These are phyloP conservation scores for Caenorhabditis parvicauda DNA, from an alignment of 2,888 invertebrate genomes.

Conservation along the genomic window DNA sequence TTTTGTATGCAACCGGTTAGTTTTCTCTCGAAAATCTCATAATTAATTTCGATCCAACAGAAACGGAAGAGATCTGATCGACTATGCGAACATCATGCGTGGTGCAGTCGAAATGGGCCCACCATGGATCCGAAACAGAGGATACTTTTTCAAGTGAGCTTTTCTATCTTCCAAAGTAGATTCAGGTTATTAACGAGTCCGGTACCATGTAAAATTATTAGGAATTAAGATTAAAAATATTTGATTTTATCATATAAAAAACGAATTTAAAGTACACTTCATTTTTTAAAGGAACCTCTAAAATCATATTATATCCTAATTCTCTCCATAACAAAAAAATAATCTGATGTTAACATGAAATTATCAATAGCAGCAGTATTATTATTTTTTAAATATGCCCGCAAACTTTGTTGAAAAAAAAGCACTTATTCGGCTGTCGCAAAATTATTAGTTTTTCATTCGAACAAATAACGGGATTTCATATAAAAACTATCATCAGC, in stretches of 20 bases:
- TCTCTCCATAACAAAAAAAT: neutral
- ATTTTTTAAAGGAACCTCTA: too few relatives aligned
- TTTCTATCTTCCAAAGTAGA: neutral
- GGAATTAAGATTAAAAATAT: neutral
- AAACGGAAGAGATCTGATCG: slow-evolving; percentile 50
- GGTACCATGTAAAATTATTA: too few relatives aligned
- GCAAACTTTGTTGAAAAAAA: too few relatives aligned
- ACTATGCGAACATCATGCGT: slow-evolving; percentile 59
- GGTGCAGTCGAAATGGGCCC: slow-evolving; percentile 59
- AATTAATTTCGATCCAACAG: slow-evolving; percentile 14
- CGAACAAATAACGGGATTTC: too few relatives aligned
- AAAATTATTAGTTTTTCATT: neutral
- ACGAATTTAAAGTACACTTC: too few relatives aligned
- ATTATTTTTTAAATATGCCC: too few relatives aligned
- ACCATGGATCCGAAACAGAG: slow-evolving; percentile 47
- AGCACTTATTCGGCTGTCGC: too few relatives aligned
- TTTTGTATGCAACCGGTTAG: slow-evolving; percentile 51
- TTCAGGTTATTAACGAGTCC: too few relatives aligned
- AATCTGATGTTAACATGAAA: too few relatives aligned
- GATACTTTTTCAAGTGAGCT: slow-evolving; percentile 54
- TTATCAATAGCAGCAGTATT: too few relatives aligned
- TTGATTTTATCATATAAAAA: neutral
- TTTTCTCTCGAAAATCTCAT: slow-evolving; percentile 3
- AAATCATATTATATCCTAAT: too few relatives aligned
- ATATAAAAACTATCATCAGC: too few relatives aligned